Percentiles rank a stretch among this genome's conserved stretches.
These are phyloP conservation scores for Centruroides vittatus DNA, from an alignment of 1,140 invertebrate genomes.

Conservation along the genomic window DNA sequence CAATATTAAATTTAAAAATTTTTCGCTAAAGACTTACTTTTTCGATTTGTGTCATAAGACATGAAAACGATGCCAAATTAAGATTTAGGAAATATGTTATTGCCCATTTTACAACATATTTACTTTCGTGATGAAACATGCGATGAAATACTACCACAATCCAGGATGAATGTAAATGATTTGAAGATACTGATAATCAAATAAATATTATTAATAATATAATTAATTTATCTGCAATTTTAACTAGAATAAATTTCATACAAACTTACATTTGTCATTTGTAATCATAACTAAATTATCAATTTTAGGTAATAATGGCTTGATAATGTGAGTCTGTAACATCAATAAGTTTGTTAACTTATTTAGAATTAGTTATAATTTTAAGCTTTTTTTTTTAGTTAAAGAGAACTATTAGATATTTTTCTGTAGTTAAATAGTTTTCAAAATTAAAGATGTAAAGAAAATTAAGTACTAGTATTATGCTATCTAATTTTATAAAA, in stretches of 20 bases:
- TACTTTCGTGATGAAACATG: constrained; percentile 7
- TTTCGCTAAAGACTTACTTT: too few species aligned
- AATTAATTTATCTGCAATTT: too few species aligned
- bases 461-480: too few species aligned
- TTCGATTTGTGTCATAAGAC: background rate
- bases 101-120: constrained; percentile 2
- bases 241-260: background rate
- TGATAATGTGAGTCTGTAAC: constrained; percentile 8
- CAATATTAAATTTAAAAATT: too few species aligned
- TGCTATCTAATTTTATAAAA: too few species aligned
- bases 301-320: constrained; percentile 8
- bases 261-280: background rate
- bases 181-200: background rate
- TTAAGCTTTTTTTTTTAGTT: too few species aligned
- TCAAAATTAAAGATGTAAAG: too few species aligned
- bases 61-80: background rate
- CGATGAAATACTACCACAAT: background rate
- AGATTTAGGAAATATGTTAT: constrained; percentile 1
- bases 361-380: too few species aligned
- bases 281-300: background rate
- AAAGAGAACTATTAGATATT: too few species aligned
- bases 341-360: too few species aligned
- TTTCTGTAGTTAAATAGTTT: too few species aligned
- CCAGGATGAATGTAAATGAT: constrained; percentile 1
- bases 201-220: background rate